A percentile compares a stretch with the other conserved stretches of the same genome.
phyloP scores from a whole-genome alignment of 2,888 invertebrate species.

The Abrostola triplasia region DNA sequence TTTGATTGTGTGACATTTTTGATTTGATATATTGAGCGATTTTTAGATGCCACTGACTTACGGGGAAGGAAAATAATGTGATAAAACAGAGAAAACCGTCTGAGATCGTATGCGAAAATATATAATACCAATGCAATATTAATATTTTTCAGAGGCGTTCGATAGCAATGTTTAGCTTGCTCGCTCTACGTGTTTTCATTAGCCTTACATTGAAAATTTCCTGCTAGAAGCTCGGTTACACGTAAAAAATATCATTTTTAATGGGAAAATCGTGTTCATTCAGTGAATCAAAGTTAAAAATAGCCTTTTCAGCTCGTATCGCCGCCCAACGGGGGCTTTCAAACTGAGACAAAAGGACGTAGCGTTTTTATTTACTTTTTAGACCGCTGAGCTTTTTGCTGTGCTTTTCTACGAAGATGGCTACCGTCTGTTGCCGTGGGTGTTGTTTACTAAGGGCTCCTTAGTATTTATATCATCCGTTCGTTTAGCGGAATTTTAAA shows the following conservation, averaged over 20 bases:
- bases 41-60: neutral
- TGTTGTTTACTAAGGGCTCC: neutral
- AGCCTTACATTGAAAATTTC: constrained; percentile 12
- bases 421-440: neutral
- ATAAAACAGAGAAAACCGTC: neutral
- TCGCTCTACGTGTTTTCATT: neutral
- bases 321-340: constrained; percentile 39
- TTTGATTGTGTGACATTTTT: too few species aligned
- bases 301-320: constrained; percentile 34
- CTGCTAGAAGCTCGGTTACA: constrained; percentile 36
- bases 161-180: neutral
- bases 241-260: constrained; percentile 52
- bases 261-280: constrained; percentile 54
- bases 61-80: neutral
- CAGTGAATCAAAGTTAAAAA: constrained; percentile 39
- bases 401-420: neutral
- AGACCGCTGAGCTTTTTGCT: constrained; percentile 31
- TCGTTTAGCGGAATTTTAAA: too few species aligned
- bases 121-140: neutral
- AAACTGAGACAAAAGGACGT: constrained; percentile 38
- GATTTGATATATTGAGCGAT: too few species aligned
- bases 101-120: neutral
- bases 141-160: neutral
- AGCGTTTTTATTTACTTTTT: constrained; percentile 30
- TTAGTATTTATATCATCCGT: neutral